Conservation (phyloP, 2,113 vertebrate genomes). For the Elaphurus davidianus region DNA sequence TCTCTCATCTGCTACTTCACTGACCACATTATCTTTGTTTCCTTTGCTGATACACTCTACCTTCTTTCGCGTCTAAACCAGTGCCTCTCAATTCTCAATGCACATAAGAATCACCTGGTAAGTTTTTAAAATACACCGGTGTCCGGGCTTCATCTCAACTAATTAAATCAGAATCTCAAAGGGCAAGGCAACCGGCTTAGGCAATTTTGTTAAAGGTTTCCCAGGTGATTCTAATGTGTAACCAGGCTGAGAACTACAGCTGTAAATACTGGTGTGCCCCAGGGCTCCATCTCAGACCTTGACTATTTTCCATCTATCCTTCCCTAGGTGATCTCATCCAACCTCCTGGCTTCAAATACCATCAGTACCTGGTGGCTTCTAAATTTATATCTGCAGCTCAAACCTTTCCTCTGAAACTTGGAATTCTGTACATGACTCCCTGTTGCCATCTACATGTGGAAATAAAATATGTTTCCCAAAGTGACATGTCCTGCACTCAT, state of each 20-base stretch:
- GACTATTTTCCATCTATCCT: background rate
- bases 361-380: background rate
- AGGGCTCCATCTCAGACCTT: background rate
- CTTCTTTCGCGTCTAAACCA: background rate
- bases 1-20: background rate
- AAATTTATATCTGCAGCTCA: background rate
- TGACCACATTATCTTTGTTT: background rate
- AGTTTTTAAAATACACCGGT: background rate
- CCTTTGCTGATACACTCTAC: background rate
- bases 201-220: background rate
- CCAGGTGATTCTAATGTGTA: background rate
- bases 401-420: background rate
- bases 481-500: background rate
- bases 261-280: rapidly evolving
- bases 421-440: background rate
- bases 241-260: background rate
- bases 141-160: background rate
- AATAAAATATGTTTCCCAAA: background rate
- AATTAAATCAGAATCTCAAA: background rate
- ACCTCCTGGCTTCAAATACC: background rate
- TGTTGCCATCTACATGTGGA: background rate
- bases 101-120: background rate
- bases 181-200: background rate
- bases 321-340: background rate
- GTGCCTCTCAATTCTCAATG: background rate